phyloP scores from a whole-genome alignment of 1,140 invertebrate species.

The Platorchestia sp. region DNA sequence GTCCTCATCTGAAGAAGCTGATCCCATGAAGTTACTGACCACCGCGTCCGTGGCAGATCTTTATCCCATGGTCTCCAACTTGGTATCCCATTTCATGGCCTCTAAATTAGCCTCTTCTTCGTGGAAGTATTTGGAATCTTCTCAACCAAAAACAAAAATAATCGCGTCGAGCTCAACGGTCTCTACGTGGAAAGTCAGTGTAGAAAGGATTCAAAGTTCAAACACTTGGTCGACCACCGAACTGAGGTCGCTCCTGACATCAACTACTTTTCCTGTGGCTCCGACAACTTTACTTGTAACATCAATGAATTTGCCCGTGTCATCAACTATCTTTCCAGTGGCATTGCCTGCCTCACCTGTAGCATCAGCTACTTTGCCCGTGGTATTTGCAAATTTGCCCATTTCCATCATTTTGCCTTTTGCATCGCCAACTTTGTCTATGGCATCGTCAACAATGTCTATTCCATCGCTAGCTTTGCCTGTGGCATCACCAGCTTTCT shows the following conservation, averaged over 20 bases:
- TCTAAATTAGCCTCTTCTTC: constrained; percentile 80
- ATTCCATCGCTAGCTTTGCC: no score
- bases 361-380: background rate
- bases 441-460: no score
- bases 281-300: background rate
- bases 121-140: constrained; percentile 75
- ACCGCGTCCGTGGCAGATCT: background rate
- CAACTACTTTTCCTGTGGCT: no score
- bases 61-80: background rate
- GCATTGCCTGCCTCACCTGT: background rate
- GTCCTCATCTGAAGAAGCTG: no score
- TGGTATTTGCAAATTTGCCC: background rate
- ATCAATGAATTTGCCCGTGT: background rate
- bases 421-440: no score
- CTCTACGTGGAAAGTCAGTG: background rate
- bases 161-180: no score
- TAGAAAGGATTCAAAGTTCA: background rate
- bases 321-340: background rate
- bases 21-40: no score
- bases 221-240: background rate
- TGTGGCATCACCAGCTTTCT: no score
- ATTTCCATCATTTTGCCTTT: no score
- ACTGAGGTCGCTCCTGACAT: background rate
- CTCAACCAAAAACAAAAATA: no score
- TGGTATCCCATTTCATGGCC: constrained; percentile 73